Evolutionary conservation across 1,140 invertebrate species (phyloP), one percentile per base, ranked within the genome.

Genomic region (Pollicipes pollicipes): DNA sequence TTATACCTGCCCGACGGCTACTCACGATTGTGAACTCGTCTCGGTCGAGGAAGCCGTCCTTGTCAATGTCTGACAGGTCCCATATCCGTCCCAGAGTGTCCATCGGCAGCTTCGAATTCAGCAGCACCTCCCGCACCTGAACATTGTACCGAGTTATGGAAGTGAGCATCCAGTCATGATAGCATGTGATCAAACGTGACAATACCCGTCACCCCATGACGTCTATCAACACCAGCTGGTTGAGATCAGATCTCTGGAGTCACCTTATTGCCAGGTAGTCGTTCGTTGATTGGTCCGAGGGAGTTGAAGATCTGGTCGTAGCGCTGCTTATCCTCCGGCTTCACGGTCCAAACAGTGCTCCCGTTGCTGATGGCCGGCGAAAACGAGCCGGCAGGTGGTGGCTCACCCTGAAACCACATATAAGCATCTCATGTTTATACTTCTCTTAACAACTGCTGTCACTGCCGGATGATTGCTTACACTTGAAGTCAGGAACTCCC

Each of bases 31-130:
- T 86, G 82, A 98, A 98, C 83, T 98, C 95, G 79, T 95, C 90
- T 78, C 88, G 87, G 80, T 96, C 91, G 66, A 98, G 83, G 83
- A 90, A 93, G 70, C 95, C 95, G 83, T 98, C 95, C 80, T 93
- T 93, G 80, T 98, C 94, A 81, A 95, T 90, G 81, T 98, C 95
- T 68, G 93, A 92, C 24, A 97, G 82, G 77, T 97, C 95, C 95
- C 95, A 98, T 76, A 97, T 95, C 82, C 90, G 90, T 3, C 93
- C 92, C n/a, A 98, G 82, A 0, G 90, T 89, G 68, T 93, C 90
- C 72, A 93, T 81, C 0, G 93, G 92, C 73, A 97, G 83, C 81
- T 95, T 94, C 21, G 93, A 97, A 76, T 96, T 91, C 84, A 97
- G 87, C 72, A 97, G 80, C 30, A 93, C 85, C 71, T 88, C 87